phyloP scores from a whole-genome alignment of 1,140 invertebrate species.

The Zophobas morio region DNA sequence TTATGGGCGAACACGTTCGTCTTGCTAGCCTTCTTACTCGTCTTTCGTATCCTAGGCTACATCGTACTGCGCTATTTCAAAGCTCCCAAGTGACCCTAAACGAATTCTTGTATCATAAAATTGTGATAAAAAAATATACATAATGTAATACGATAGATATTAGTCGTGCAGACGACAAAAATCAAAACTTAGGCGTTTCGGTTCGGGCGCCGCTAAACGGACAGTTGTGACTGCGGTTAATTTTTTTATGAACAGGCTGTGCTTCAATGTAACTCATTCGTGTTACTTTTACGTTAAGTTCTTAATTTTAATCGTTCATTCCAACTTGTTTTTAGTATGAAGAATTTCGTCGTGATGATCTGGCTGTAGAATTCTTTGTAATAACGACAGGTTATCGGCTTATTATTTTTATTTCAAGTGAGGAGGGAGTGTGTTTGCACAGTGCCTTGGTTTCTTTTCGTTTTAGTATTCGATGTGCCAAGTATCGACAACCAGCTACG shows the following conservation, averaged over 20 bases:
- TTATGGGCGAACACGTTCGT: conserved; percentile 85
- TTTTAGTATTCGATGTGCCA: conserved; percentile 62
- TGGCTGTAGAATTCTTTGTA: conserved; percentile 40
- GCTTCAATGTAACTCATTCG: conserved; percentile 55
- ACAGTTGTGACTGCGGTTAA: conserved; percentile 54
- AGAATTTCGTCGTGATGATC: conserved; percentile 48
- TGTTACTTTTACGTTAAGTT: conserved; percentile 57
- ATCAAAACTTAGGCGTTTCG: conserved; percentile 37
- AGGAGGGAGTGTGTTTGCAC: conserved; percentile 49
- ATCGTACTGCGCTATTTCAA: conserved; percentile 82
- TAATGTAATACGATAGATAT: conserved; percentile 31
- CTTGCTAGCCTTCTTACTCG: conserved; percentile 80
- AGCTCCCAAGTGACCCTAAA: conserved; percentile 72
- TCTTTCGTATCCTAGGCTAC: conserved; percentile 83
- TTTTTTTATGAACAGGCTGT: conserved; percentile 61
- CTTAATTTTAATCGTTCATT: conserved; percentile 60
- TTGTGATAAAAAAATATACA: conserved; percentile 30
- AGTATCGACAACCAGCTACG: conserved; percentile 61
- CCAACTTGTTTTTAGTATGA: conserved; percentile 55
- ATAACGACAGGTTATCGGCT: conserved; percentile 47
- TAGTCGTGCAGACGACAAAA: conserved; percentile 44
- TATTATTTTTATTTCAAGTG: conserved; percentile 49
- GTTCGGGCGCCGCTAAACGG: background rate
- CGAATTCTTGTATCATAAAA: conserved; percentile 28
- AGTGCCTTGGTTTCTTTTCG: conserved; percentile 59